phyloP scores from a whole-genome alignment of 2,113 vertebrate species.

The Zosterops lateralis region DNA sequence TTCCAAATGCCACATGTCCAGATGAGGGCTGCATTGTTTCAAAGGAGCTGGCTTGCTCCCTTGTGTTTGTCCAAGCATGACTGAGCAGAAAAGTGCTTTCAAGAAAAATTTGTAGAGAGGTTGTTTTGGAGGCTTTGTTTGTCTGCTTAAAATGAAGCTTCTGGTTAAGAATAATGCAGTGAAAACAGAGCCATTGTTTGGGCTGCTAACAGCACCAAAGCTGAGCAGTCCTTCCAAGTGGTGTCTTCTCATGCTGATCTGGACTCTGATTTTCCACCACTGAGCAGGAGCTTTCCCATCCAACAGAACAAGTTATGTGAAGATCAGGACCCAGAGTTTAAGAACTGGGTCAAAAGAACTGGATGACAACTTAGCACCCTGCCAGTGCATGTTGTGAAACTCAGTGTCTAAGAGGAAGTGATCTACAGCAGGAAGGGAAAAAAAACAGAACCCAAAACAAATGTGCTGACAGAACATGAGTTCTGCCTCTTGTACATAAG shows the following conservation, averaged over 20 bases:
- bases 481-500: not conserved
- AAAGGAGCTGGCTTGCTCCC: not conserved
- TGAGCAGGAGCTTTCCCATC: not conserved
- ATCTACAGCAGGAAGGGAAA: not conserved
- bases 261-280: not conserved
- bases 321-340: not conserved
- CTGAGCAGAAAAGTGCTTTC: not conserved
- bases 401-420: slow-evolving; percentile 27
- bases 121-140: not conserved
- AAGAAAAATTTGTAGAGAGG: not conserved
- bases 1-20: not conserved
- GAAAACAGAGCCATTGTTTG: not conserved
- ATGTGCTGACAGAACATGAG: not conserved
- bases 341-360: not conserved
- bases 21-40: not conserved
- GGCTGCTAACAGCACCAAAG: not conserved
- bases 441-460: not conserved
- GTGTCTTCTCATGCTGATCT: not conserved
- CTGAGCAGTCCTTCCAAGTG: not conserved
- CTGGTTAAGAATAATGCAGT: not conserved
- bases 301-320: not conserved
- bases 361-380: not conserved
- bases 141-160: not conserved
- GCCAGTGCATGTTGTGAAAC: not conserved
- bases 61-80: not conserved